Conservation (phyloP, 2,113 vertebrate species). For the Strigops habroptila region DNA sequence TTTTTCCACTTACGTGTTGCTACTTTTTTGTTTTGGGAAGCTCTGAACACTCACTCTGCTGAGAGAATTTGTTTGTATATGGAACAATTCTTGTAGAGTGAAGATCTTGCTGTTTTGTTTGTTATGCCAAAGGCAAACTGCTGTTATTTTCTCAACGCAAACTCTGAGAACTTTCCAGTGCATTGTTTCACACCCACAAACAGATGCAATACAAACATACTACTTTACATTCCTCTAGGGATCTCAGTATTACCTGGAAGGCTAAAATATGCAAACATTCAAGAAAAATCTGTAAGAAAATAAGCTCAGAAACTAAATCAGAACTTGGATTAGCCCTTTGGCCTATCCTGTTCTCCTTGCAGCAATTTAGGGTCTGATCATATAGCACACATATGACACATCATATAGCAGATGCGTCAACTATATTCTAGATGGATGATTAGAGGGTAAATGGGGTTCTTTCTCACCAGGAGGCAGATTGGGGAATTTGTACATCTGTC, state of each 20-base stretch:
- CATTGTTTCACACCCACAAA: neutral
- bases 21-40: neutral
- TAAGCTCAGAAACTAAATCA: neutral
- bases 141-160: neutral
- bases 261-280: neutral
- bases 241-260: neutral
- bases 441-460: neutral
- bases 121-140: neutral
- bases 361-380: neutral
- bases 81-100: neutral
- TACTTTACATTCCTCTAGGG: neutral
- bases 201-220: neutral
- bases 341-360: neutral
- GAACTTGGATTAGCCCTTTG: neutral
- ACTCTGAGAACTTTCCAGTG: neutral
- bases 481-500: neutral
- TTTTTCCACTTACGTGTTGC: neutral
- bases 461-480: neutral
- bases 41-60: neutral
- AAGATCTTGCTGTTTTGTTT: neutral
- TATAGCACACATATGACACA: neutral
- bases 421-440: neutral
- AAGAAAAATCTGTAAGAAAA: neutral
- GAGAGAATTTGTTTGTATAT: neutral
- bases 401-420: neutral